Percentiles rank a stretch among this genome's conserved stretches.
Conservation (phyloP, 2,113 vertebrate genomes). For the Podiceps cristatus region DNA sequence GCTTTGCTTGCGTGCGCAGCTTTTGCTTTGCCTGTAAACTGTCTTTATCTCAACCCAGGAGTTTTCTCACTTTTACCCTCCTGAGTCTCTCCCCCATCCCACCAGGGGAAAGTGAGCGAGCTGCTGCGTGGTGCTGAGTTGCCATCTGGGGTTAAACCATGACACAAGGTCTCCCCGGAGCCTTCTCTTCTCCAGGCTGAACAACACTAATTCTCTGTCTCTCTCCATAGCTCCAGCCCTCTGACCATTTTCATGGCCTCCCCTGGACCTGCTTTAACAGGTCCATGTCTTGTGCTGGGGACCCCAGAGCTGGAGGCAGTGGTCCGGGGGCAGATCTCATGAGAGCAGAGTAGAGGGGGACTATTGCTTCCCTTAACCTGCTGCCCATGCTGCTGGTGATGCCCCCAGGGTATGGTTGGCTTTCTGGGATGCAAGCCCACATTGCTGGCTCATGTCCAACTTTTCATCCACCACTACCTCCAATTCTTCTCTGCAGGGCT, state of each 20-base stretch:
- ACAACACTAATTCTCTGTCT: neutral
- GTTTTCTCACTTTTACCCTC: too few species aligned
- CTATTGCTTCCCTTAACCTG: too few species aligned
- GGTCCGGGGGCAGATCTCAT: neutral
- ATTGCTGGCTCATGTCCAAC: neutral
- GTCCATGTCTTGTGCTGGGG: neutral
- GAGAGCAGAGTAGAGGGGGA: fast-evolving
- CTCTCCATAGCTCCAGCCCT: neutral
- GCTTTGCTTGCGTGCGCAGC: too few species aligned
- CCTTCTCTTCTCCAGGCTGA: neutral
- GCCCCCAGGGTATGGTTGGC: fast-evolving
- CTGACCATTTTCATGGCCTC: too few species aligned
- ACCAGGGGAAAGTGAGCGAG: too few species aligned
- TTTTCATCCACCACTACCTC: neutral
- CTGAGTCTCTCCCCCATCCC: too few species aligned
- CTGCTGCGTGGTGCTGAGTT: too few species aligned
- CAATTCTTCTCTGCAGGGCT: neutral
- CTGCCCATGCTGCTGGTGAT: neutral
- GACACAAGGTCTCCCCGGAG: neutral
- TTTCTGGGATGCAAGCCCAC: neutral
- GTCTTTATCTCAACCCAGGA: too few species aligned
- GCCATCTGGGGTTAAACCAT: too few species aligned
- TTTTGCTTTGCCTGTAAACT: too few species aligned
- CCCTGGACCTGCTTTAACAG: neutral
- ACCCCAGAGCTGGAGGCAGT: neutral